Evolutionary conservation across 2,888 invertebrate species (phyloP).

Genomic region (Drosophila sordidapex): DNA sequence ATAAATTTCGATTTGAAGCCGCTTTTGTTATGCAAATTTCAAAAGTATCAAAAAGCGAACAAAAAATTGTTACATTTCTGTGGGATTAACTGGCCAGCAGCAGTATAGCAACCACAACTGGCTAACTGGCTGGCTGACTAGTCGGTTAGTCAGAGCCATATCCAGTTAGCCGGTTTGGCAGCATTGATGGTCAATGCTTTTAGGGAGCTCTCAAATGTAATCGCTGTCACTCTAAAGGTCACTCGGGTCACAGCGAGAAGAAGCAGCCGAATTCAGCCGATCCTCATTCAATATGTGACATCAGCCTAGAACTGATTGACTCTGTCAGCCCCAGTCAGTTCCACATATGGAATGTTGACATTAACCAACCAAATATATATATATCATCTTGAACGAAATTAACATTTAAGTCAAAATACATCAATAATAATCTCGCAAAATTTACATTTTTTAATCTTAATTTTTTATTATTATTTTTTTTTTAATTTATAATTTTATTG

Average conservation of each 20-base stretch:
- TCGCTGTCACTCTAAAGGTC: slow-evolving; percentile 48
- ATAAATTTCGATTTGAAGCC: slow-evolving; percentile 59
- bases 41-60: slow-evolving; percentile 1
- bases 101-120: slow-evolving; percentile 7
- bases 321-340: background rate
- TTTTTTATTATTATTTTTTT: background rate
- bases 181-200: slow-evolving; percentile 57
- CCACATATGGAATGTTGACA: background rate
- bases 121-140: background rate
- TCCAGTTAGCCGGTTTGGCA: slow-evolving; percentile 66
- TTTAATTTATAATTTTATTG: background rate
- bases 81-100: slow-evolving; percentile 22
- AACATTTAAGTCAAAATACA: slow-evolving; percentile 9
- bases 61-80: slow-evolving; percentile 57
- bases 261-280: background rate
- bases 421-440: slow-evolving; percentile 5
- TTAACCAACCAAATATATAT: background rate
- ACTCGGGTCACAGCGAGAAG: slow-evolving; percentile 39
- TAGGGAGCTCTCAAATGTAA: slow-evolving; percentile 21
- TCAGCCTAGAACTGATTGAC: slow-evolving; percentile 30
- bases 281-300: slow-evolving; percentile 21
- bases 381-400: slow-evolving; percentile 6
- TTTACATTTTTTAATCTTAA: background rate
- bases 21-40: slow-evolving; percentile 69
- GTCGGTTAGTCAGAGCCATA: slow-evolving; percentile 17